Evolutionary conservation across 2,888 invertebrate genomes (phyloP).

Genomic region (Eristalis arbustorum): DNA sequence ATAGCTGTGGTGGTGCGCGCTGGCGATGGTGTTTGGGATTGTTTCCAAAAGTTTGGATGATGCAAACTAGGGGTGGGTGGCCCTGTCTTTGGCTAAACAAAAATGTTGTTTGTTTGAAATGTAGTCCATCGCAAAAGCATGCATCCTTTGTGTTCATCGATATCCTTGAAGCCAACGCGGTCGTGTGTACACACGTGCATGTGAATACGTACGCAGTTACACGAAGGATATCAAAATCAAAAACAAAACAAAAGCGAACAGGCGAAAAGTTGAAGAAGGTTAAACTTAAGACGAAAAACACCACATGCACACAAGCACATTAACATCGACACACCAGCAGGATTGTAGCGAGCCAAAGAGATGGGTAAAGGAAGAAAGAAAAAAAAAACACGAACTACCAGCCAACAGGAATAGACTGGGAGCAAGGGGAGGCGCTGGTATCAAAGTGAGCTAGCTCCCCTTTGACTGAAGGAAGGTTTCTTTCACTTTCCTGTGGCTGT

Average conservation of each 20-base stretch:
- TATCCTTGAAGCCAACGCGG: constrained; percentile 24
- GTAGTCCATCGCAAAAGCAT: constrained; percentile 61
- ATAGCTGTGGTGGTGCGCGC: neutral
- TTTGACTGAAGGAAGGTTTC: constrained; percentile 76
- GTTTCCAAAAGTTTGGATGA: constrained; percentile 4
- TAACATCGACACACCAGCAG: neutral
- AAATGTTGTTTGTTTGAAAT: constrained; percentile 36
- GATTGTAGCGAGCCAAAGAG: constrained; percentile 58
- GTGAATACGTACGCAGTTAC: constrained; percentile 12
- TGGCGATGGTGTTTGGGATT: neutral
- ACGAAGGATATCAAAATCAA: constrained; percentile 64
- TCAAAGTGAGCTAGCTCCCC: constrained; percentile 21
- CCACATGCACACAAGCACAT: constrained; percentile 12
- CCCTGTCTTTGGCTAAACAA: constrained; percentile 32
- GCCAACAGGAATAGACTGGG: constrained; percentile 7
- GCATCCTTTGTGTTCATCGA: constrained; percentile 37
- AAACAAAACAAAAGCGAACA: constrained; percentile 60
- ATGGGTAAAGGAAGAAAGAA: constrained; percentile 38
- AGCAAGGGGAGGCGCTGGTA: constrained; percentile 18
- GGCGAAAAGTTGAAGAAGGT: constrained; percentile 69
- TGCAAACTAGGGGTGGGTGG: constrained; percentile 13
- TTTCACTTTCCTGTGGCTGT: constrained; percentile 75
- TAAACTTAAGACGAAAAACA: constrained; percentile 66
- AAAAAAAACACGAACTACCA: neutral
- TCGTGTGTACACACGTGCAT: neutral